Conservation (phyloP, 2,888 invertebrate species). For the Ypsolopha sequella region DNA sequence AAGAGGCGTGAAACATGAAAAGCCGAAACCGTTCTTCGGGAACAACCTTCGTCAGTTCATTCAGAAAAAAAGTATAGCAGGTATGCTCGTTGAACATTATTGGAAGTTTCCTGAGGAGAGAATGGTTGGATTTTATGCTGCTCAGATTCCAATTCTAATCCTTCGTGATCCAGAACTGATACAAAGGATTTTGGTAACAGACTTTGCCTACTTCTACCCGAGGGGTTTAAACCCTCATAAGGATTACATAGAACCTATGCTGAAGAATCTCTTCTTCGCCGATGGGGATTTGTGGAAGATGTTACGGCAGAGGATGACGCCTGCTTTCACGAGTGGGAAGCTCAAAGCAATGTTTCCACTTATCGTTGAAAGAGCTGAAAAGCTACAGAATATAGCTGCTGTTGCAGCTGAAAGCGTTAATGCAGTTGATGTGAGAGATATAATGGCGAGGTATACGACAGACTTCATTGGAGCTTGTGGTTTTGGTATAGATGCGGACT, state of each 20-base stretch:
- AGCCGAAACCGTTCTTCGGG: slow-evolving; percentile 38
- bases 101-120: slow-evolving; percentile 43
- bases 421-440: not conserved
- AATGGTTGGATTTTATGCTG: slow-evolving; percentile 46
- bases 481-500: not conserved
- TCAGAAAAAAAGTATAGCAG: slow-evolving; percentile 38
- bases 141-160: slow-evolving; percentile 36
- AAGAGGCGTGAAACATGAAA: slow-evolving; percentile 42
- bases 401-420: not conserved
- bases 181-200: slow-evolving; percentile 41
- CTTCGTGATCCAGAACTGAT: slow-evolving; percentile 48
- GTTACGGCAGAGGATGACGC: slow-evolving; percentile 46
- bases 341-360: slow-evolving; percentile 55
- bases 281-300: slow-evolving; percentile 56
- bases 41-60: slow-evolving; percentile 36
- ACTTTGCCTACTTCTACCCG: slow-evolving; percentile 41
- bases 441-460: not conserved
- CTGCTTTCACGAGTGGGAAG: slow-evolving; percentile 49
- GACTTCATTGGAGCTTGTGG: too few relatives aligned
- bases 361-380: slow-evolving; percentile 40
- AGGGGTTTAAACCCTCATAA: slow-evolving; percentile 43
- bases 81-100: slow-evolving; percentile 39
- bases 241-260: slow-evolving; percentile 40
- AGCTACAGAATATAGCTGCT: not conserved
- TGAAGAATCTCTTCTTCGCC: slow-evolving; percentile 13